Percentiles rank a stretch among this genome's conserved stretches.
These are phyloP conservation scores for Leucopternis melanops DNA, from an alignment of 2,113 vertebrate species.

Conservation along the genomic window DNA sequence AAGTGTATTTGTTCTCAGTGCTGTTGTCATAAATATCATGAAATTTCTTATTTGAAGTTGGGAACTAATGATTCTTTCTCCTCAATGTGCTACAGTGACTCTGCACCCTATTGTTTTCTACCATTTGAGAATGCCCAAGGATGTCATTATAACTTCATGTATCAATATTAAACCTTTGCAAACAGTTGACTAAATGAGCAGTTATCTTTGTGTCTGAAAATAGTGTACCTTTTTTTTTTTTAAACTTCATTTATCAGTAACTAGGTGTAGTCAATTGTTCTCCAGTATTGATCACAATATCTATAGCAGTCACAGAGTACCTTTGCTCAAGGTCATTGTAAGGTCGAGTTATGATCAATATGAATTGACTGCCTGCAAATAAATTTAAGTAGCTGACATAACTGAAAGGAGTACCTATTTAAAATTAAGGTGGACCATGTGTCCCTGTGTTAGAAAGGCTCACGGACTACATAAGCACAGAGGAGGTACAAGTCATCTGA, in stretches of 20 bases:
- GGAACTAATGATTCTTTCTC: slow-evolving; percentile 74
- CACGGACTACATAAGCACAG: not conserved
- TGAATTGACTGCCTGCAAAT: slow-evolving; percentile 86
- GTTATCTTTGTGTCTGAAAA: slow-evolving; percentile 79
- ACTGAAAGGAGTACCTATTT: slow-evolving; percentile 72
- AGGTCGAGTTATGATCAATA: slow-evolving; percentile 86
- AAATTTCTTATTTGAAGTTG: slow-evolving; percentile 70
- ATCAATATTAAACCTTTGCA: slow-evolving; percentile 80
- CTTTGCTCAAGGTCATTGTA: slow-evolving; percentile 82
- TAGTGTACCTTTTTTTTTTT: slow-evolving; percentile 54
- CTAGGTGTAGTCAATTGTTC: slow-evolving; percentile 80
- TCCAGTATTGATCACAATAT: slow-evolving; percentile 86
- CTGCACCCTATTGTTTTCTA: slow-evolving; percentile 72
- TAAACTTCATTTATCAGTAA: slow-evolving; percentile 79
- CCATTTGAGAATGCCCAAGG: slow-evolving; percentile 71
- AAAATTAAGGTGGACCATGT: slow-evolving; percentile 81
- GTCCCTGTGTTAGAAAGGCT: slow-evolving; percentile 3
- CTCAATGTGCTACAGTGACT: slow-evolving; percentile 65
- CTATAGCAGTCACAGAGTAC: slow-evolving; percentile 78
- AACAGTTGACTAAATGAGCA: slow-evolving; percentile 76
- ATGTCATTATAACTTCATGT: slow-evolving; percentile 76
- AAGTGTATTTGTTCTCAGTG: slow-evolving; percentile 51
- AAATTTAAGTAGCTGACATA: slow-evolving; percentile 83
- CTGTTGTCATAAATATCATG: slow-evolving; percentile 68
- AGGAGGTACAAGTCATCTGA: not conserved